These are phyloP conservation scores for Drosophila kanapiae DNA, from an alignment of 1,140 invertebrate genomes.

Conservation along the genomic window DNA sequence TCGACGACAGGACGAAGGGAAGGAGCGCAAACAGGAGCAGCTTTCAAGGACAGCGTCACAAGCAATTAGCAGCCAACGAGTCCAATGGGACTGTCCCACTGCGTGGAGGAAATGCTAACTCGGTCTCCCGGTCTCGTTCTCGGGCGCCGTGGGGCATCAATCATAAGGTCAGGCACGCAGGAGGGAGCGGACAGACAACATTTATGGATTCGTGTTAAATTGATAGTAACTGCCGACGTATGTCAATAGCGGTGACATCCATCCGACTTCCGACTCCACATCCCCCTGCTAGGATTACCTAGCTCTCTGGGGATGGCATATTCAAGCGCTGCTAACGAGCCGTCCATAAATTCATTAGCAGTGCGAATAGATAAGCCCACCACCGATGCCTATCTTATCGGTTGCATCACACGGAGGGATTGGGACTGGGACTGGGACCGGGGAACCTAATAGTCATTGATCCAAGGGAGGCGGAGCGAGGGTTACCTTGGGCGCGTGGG, in stretches of 20 bases:
- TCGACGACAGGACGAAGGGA: constrained; percentile 9
- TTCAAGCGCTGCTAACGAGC: constrained; percentile 54
- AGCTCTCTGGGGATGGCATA: constrained; percentile 10
- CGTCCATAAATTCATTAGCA: constrained; percentile 65
- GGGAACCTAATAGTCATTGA: constrained; percentile 65
- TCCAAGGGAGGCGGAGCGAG: constrained; percentile 3
- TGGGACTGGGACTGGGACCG: constrained; percentile 22
- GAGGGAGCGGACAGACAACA: constrained; percentile 28
- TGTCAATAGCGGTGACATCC: constrained; percentile 58
- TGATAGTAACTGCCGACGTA: constrained; percentile 64
- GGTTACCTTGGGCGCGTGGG: constrained; percentile 20
- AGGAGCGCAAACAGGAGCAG: constrained; percentile 3
- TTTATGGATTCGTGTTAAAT: constrained; percentile 71
- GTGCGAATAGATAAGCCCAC: constrained; percentile 33
- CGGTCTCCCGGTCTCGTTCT: constrained; percentile 2
- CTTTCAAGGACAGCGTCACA: constrained; percentile 20
- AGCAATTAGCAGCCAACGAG: constrained; percentile 43
- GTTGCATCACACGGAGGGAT: constrained; percentile 29
- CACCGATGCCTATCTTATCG: constrained; percentile 63
- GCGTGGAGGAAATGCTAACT: constrained; percentile 6
- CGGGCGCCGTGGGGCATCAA: constrained; percentile 59
- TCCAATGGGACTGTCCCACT: constrained; percentile 29
- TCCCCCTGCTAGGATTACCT: constrained; percentile 7
- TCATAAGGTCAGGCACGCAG: constrained; percentile 51
- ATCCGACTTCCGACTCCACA: background rate